phyloP scores from a whole-genome alignment of 2,888 invertebrate genomes.

The Bibio marci region DNA sequence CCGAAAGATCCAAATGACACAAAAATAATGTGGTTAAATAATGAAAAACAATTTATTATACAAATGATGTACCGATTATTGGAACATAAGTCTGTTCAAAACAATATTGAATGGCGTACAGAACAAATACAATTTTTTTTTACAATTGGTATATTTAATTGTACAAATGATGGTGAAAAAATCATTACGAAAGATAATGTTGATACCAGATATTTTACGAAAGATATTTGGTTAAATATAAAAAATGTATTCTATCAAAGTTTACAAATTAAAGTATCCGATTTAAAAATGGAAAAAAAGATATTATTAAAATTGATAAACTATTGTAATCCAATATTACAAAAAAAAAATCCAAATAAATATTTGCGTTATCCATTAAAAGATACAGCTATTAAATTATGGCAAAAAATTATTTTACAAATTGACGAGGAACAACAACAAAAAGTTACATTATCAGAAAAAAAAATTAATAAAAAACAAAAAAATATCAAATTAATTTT shows the following conservation, averaged over 20 bases:
- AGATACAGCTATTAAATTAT: constrained; percentile 38
- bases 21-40: constrained; percentile 38
- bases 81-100: constrained; percentile 23
- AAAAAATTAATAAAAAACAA: constrained; percentile 24
- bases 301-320: constrained; percentile 40
- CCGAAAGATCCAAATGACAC: constrained; percentile 31
- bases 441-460: too few species aligned
- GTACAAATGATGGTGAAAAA: constrained; percentile 25
- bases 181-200: constrained; percentile 15
- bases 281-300: constrained; percentile 40
- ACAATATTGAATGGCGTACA: constrained; percentile 39
- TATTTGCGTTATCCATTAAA: constrained; percentile 40
- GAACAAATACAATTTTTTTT: constrained; percentile 47
- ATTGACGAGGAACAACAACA: not conserved
- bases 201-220: constrained; percentile 34
- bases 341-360: constrained; percentile 31
- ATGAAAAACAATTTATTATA: constrained; percentile 48
- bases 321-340: constrained; percentile 37
- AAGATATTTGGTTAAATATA: constrained; percentile 35
- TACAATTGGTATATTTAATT: constrained; percentile 44
- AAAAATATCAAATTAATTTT: constrained; percentile 45
- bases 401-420: constrained; percentile 39
- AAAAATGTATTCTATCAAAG: constrained; percentile 53
- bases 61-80: constrained; percentile 34
- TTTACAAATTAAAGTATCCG: constrained; percentile 47